Evolutionary conservation across 2,113 vertebrate species (phyloP), one percentile per base, ranked within the genome.

Genomic region (Chamaea fasciata): DNA sequence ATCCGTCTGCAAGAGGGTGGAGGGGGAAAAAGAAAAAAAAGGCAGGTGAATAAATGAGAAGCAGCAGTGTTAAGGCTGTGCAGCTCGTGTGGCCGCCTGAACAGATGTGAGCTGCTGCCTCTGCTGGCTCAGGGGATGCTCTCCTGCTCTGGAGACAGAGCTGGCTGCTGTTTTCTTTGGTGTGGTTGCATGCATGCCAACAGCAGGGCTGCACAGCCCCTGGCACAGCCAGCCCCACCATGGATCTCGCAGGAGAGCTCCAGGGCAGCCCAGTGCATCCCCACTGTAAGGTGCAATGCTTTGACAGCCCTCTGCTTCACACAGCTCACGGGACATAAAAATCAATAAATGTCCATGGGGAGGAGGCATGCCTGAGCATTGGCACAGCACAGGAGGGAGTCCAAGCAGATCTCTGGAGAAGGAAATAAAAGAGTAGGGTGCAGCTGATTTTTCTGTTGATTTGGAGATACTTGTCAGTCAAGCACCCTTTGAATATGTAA

Each of bases 31-130:
- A 30, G 6, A 10, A n/a, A 33, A 47, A 56, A 77, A 83, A 70
- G 18, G 27, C 92, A 96, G 93, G 92, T 96, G 92, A 88, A 88
- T 75, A 90, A 89, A 93, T 90, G 86, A 94, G 92, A 90, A 92
- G 83, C 71, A 86, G 82, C 82, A 90, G 79, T 5, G 2, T 28
- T 28, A 39, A 80, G 70, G 59, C 16, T 0, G 19, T 14, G 62
- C 65, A 71, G 77, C 62, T 79, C 7, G 0, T 76, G 60, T 6
- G 8, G 73, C 74, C 2, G 14, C 44, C 52, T 35, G 60, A 78
- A 49, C 33, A 39, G 53, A 75, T 31, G 13, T 37, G 81, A 95
- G 39, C 69, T 42, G 63, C 78, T 94, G 68, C 35, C 78, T 83
- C 44, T 6, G 1, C 73, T 63, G 50, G 69, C n/a, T 91, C 46